phyloP scores from a whole-genome alignment of 2,888 invertebrate genomes.

The Torymus tubicola region DNA sequence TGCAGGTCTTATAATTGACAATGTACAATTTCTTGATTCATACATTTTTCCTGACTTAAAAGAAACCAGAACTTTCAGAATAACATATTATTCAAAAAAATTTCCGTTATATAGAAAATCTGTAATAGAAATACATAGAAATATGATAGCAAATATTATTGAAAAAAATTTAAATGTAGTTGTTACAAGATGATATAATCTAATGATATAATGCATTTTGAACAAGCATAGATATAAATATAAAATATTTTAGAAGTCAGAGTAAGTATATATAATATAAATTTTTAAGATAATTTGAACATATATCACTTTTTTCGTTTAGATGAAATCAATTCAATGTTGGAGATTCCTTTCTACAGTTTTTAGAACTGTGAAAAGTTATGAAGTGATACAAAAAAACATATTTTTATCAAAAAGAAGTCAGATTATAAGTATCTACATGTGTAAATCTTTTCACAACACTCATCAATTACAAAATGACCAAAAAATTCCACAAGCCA shows the following conservation, averaged over 20 bases:
- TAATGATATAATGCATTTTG: conserved; percentile 9
- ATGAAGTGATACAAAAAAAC: conserved; percentile 7
- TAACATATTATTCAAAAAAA: conserved; percentile 72
- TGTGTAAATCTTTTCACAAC: conserved; percentile 61
- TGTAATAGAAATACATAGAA: conserved; percentile 72
- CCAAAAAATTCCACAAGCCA: conserved; percentile 60
- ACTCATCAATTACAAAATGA: conserved; percentile 56
- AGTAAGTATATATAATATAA: conserved; percentile 14
- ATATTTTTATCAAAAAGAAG: conserved; percentile 35
- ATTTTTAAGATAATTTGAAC: conserved; percentile 9
- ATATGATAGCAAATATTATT: conserved; percentile 68
- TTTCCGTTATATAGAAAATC: conserved; percentile 71
- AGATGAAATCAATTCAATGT: conserved; percentile 48
- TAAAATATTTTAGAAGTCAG: conserved; percentile 33
- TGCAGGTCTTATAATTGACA: conserved; percentile 70
- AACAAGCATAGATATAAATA: not conserved
- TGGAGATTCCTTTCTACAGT: conserved; percentile 21
- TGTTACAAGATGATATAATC: conserved; percentile 58
- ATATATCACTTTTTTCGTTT: conserved; percentile 30
- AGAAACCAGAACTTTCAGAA: conserved; percentile 70
- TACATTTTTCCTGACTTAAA: conserved; percentile 67
- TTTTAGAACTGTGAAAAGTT: conserved; percentile 34
- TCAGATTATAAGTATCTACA: conserved; percentile 40
- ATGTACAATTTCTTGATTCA: conserved; percentile 67
- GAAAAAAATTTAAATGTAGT: conserved; percentile 61